These are phyloP conservation scores for Redunca redunca DNA, from an alignment of 2,113 vertebrate species.

Conservation along the genomic window DNA sequence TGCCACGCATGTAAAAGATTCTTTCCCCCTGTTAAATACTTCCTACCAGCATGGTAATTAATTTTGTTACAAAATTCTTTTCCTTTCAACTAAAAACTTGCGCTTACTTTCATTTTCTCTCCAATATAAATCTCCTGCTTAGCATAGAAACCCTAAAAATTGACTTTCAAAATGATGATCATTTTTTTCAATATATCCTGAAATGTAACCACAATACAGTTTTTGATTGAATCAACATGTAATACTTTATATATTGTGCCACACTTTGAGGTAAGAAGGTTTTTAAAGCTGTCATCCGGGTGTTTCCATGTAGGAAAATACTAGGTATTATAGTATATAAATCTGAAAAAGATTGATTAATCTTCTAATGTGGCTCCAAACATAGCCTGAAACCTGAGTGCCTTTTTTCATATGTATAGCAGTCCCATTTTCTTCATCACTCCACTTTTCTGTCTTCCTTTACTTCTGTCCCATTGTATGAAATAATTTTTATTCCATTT, in stretches of 20 bases:
- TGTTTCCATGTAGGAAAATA: neutral
- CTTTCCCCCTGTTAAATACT: neutral
- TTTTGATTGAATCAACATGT: neutral
- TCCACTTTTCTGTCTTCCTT: conserved; percentile 36
- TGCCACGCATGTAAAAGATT: neutral
- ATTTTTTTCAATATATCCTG: neutral
- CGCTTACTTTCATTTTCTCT: neutral
- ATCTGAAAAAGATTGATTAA: neutral
- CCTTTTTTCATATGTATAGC: neutral
- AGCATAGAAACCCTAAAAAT: neutral
- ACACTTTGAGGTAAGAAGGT: neutral
- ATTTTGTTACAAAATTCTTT: neutral
- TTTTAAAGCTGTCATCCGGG: neutral
- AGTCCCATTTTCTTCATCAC: neutral
- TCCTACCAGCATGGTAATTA: neutral
- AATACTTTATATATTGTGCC: neutral
- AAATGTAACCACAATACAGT: neutral
- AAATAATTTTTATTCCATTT: conserved; percentile 47
- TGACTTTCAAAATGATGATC: conserved; percentile 12
- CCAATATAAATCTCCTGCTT: neutral
- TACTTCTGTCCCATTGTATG: neutral
- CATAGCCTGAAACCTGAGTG: neutral
- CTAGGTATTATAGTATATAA: neutral
- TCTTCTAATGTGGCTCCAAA: neutral
- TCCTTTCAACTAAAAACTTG: neutral